Base-by-base conservation (phyloP, 2,797 vertebrate species). In the Peromyscus aztecus region DNA sequence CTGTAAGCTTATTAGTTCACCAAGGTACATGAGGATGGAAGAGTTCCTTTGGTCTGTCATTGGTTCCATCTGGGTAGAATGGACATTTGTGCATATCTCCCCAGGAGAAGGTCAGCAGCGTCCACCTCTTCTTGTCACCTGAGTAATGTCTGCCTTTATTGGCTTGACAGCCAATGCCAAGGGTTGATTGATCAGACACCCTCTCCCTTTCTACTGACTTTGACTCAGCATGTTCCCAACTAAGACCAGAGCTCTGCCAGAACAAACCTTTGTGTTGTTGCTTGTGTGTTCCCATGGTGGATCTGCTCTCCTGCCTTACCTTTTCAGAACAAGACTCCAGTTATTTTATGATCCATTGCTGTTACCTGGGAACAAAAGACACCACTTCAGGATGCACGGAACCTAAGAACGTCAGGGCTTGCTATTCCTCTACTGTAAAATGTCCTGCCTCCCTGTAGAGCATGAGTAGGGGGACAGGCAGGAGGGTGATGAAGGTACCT, bases 211-310 rank as follows among this genome's bases (percentile, higher is more conserved):
- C 37, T 6, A 4, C 17, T 11, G 37, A 23, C 24, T 3, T 46
- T 4, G 11, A 31, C 82, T 49, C 46, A 21, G 46, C 4, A 13
- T 29, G 21, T 13, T 6, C 13, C 29, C 1, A 0, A 0, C 1
- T 0, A 34, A 43, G n/a, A 43, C 37, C 59, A 65, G 87, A 89
- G 46, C 37, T 59, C 65, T 31, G 1, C 4, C 6, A 31, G 2
- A 75, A 13, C 8, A 29, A 1, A 3, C 14, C 4, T 67, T 43
- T 17, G 4, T 4, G 1, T 6, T 14, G 6, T 23, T 31, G 40
- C 23, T 23, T 24, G n/a, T 31, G 6, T 0, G 1, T 6, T 31
- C 61, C 43, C 7, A 23, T 19, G 24, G 19, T 6, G 3, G 4
- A 1, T 27, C 4, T 27, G 8, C 17, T 65, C 6, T 78, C 2